Conservation (phyloP, 2,797 vertebrate genomes). For the Alauda arvensis region DNA sequence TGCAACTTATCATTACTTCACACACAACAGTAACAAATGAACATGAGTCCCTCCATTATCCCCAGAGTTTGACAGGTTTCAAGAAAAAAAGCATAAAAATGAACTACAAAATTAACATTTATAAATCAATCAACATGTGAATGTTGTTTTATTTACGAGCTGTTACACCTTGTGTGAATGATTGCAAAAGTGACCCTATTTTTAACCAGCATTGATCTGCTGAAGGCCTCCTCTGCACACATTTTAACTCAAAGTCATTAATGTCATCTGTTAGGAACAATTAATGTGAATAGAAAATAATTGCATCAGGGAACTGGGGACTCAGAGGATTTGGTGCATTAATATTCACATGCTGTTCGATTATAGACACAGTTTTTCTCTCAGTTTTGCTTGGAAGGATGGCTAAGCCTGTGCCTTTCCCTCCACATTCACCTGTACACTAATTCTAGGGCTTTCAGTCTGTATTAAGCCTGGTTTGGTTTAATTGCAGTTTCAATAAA, state of each 20-base stretch:
- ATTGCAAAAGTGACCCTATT: conserved; percentile 74
- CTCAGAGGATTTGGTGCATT: conserved; percentile 77
- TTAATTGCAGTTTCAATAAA: conserved; percentile 79
- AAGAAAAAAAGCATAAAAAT: conserved; percentile 46
- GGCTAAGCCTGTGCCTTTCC: conserved; percentile 74
- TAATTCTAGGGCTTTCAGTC: conserved; percentile 76
- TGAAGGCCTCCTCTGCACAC: conserved; percentile 67
- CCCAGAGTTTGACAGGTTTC: conserved; percentile 24
- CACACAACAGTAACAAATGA: conserved; percentile 36
- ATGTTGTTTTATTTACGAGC: conserved; percentile 67
- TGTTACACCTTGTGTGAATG: conserved; percentile 65
- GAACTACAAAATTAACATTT: conserved; percentile 61
- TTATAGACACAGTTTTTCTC: conserved; percentile 75
- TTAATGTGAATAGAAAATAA: conserved; percentile 89
- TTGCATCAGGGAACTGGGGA: conserved; percentile 89
- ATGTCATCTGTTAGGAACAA: conserved; percentile 86
- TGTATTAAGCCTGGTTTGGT: conserved; percentile 72
- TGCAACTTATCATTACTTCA: conserved; percentile 25
- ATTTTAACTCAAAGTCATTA: conserved; percentile 87
- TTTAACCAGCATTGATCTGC: conserved; percentile 72
- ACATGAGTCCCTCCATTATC: background rate
- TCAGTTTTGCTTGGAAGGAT: conserved; percentile 69
- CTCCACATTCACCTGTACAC: conserved; percentile 74
- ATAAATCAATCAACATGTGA: conserved; percentile 60
- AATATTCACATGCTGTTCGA: conserved; percentile 76